Evolutionary conservation across 2,888 invertebrate genomes (phyloP), one percentile per base, ranked within the genome.

Genomic region (Dicycla oo): DNA sequence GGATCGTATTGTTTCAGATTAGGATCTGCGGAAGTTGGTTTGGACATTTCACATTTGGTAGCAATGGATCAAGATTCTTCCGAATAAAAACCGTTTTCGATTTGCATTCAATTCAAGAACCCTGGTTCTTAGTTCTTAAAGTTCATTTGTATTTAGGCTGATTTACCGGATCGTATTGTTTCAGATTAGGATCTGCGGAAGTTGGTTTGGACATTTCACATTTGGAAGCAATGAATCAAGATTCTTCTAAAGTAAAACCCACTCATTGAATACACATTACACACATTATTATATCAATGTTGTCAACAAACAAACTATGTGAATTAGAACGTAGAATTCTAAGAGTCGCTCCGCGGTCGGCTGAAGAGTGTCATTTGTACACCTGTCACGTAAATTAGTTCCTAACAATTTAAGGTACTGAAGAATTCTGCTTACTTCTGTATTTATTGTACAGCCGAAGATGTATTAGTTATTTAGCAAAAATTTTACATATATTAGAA

Each of bases 341-440:
- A 71, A 71, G 69, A 65, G 60, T 60, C 60, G 58, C 43, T 69
- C 64, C 56, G 56, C 62, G 68, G 60, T 71, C 73, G 66, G 60
- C 40, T 80, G 78, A 71, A 69, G 34, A 77, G 30, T 69, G 60
- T 82, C 58, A 80, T 85, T 83, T 78, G 75, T 81, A 82, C 76
- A 85, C 69, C 82, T 83, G 85, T 78, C 85, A 82, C 80, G 73
- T 86, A 80, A 85, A 84, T 85, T 79, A 70, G 75, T 80, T 80
- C 74, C 72, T 74, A 79, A 40, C 72, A 76, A 81, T 76, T 85
- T 76, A 78, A 84, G 81, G 81, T 69, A 84, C 72, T 63, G 8
- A 75, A 81, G 61, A 84, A 81, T 78, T 75, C 56, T 72, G 62
- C 64, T 75, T 64, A 71, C 53, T 57, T 58, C 49, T 66, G 18